These are phyloP conservation scores for Sander vitreus DNA, from an alignment of 2,113 vertebrate genomes.

Conservation along the genomic window DNA sequence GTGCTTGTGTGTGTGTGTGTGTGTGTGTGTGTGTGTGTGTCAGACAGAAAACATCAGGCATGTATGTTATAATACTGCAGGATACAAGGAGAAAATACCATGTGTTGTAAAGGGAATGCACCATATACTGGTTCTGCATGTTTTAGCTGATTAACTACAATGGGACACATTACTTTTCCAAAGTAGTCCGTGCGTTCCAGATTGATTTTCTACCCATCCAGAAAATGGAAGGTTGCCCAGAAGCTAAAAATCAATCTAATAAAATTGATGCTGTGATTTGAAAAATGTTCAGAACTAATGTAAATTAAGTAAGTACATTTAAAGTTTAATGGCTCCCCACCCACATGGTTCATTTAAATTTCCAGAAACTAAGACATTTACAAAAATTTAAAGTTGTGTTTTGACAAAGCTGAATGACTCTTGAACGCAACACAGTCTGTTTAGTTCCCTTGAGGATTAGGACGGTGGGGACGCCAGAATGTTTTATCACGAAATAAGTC, in stretches of 20 bases:
- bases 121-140: not conserved
- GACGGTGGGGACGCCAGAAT: too few species aligned
- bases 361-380: not conserved
- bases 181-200: not conserved
- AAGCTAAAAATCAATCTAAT: not conserved
- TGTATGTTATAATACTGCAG: not conserved
- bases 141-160: conserved; percentile 11
- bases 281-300: not conserved
- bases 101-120: not conserved
- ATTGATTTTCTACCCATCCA: conserved; percentile 11
- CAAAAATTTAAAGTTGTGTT: not conserved
- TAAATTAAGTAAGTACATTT: not conserved
- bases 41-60: not conserved
- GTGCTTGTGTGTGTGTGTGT: too few species aligned
- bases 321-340: not conserved
- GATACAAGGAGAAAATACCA: not conserved
- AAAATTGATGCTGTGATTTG: not conserved
- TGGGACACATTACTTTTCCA: not conserved
- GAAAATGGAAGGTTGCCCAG: conserved; percentile 1
- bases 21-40: not conserved
- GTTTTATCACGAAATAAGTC: not conserved
- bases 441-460: too few species aligned
- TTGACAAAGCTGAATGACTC: too few species aligned
- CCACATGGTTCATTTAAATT: not conserved
- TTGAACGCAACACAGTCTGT: too few species aligned